A percentile compares a stretch with the other conserved stretches of the same genome.
phyloP scores from a whole-genome alignment of 2,797 vertebrate species.

The Menidia menidia region DNA sequence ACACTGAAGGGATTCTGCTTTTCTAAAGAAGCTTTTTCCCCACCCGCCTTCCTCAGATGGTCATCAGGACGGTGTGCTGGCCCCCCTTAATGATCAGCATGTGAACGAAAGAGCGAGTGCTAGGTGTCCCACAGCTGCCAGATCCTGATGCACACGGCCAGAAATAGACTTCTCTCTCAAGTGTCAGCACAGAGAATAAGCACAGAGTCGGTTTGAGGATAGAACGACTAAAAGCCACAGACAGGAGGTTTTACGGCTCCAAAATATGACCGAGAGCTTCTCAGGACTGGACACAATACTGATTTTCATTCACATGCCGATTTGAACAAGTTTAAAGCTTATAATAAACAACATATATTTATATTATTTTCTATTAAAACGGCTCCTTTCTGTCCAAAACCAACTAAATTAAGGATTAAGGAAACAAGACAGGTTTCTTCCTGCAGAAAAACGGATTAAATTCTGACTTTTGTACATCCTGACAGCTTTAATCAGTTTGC shows the following conservation, averaged over 20 bases:
- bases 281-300: background rate
- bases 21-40: background rate
- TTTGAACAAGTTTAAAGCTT: background rate
- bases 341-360: background rate
- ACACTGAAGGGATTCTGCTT: too few species aligned
- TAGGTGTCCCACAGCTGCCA: slow-evolving; percentile 42
- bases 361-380: too few species aligned
- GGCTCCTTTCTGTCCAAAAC: background rate
- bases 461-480: background rate
- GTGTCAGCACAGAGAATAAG: slow-evolving; percentile 40
- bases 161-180: slow-evolving; percentile 57
- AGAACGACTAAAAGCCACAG: background rate
- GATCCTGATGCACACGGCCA: slow-evolving; percentile 41
- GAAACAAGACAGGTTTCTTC: background rate
- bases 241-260: background rate
- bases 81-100: slow-evolving; percentile 20
- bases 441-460: background rate
- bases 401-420: background rate
- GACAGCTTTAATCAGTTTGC: background rate
- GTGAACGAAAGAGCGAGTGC: slow-evolving; percentile 31
- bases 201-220: slow-evolving; percentile 17
- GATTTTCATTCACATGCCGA: background rate
- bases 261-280: background rate
- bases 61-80: slow-evolving; percentile 4
- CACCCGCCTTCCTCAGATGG: background rate